These are phyloP conservation scores for Synergus japonicus DNA, from an alignment of 2,888 invertebrate genomes.

Conservation along the genomic window DNA sequence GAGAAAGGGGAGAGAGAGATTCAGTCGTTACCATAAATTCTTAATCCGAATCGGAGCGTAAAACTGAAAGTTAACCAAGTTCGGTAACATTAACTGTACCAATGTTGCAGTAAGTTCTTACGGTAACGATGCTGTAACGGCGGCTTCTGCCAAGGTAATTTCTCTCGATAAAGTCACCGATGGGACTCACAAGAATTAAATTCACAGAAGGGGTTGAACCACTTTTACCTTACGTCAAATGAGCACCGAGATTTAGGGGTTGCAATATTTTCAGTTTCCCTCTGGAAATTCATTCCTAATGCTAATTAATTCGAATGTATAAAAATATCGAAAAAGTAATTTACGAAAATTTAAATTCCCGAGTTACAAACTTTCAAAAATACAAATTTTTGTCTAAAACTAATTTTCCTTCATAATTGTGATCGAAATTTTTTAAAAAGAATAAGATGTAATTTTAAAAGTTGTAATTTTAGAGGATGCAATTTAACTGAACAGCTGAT, in stretches of 20 bases:
- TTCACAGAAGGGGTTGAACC: slow-evolving; percentile 66
- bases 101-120: slow-evolving; percentile 73
- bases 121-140: slow-evolving; percentile 76
- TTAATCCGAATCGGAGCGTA: slow-evolving; percentile 76
- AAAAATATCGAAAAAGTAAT: too few species aligned
- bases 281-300: neutral
- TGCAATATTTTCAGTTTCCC: neutral
- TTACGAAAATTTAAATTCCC: too few species aligned
- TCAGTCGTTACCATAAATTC: slow-evolving; percentile 75
- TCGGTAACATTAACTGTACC: slow-evolving; percentile 76
- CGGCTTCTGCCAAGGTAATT: slow-evolving; percentile 55
- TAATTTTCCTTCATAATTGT: too few species aligned
- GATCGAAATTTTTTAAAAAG: too few species aligned
- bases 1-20: slow-evolving; percentile 53
- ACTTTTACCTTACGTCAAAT: slow-evolving; percentile 52
- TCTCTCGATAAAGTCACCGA: slow-evolving; percentile 76
- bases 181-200: slow-evolving; percentile 75
- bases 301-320: too few species aligned
- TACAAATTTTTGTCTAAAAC: too few species aligned
- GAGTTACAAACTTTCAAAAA: too few species aligned
- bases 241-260: slow-evolving; percentile 44
- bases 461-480: neutral
- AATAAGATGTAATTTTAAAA: too few species aligned
- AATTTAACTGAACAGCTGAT: neutral
- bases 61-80: slow-evolving; percentile 76